Evolutionary conservation across 1,140 invertebrate species (phyloP), one percentile per base, ranked within the genome.

Genomic region (Hylaeus volcanicus): DNA sequence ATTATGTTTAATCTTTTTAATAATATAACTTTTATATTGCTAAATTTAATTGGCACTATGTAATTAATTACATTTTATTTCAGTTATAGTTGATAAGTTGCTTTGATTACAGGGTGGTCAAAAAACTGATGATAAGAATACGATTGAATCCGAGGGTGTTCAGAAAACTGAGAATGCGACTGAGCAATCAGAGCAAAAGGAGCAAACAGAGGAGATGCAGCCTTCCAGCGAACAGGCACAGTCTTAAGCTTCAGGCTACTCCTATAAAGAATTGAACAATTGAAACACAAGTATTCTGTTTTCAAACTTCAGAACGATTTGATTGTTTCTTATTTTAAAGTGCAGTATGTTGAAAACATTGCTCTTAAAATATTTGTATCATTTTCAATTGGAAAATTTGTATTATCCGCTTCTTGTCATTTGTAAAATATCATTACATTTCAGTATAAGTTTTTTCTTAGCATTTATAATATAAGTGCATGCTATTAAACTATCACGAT

Each of bases 171-270:
- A 90, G 76, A 91, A 88, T 88, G 82, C 85, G 74, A 84, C 90
- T 88, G 89, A 92, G 87, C 89, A 88, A 89, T 89, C 88, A 82
- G 87, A 91, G 79, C 90, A 91, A 92, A 91, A 58, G 90, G 91
- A 90, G 84, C 84, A 87, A 86, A 90, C 51, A 69, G 90, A 89
- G 91, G 91, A 92, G 91, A 90, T 82, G 79, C 90, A 89, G 91
- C 91, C 91, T 91, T 89, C 91, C 91, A 92, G 91, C 90, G 85
- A 92, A 92, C 89, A 92, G 88, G 90, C 91, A 91, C 86, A 92
- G 91, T 91, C 91, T 91, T 92, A 91, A 92, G 89, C 91, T 91
- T 91, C 88, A 88, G 91, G 90, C 91, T 91, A 90, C 89, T 92
- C 89, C 91, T 91, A 83, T 83, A 88, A 83, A 85, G 66, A 85